A percentile compares a stretch with the other conserved stretches of the same genome.
Conservation (phyloP, 2,113 vertebrate genomes). For the Microcebus griseorufus region DNA sequence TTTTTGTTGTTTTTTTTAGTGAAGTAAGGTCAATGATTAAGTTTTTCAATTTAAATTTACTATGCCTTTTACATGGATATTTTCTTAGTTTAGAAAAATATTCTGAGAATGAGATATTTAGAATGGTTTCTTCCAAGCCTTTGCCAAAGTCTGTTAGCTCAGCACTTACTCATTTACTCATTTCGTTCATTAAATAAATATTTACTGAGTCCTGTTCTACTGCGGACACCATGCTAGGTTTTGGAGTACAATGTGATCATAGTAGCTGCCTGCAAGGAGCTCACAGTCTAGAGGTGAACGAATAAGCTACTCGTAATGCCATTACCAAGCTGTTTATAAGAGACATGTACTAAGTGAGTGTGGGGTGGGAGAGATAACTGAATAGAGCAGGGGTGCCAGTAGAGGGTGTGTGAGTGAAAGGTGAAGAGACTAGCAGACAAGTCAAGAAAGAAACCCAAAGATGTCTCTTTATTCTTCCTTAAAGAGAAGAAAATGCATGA, state of each 20-base stretch:
- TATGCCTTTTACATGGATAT: background rate
- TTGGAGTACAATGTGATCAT: background rate
- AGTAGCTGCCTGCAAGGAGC: background rate
- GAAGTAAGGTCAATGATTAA: background rate
- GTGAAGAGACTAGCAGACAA: background rate
- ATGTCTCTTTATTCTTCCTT: background rate
- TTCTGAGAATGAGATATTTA: background rate
- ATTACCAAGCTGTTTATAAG: background rate
- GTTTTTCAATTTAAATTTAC: background rate
- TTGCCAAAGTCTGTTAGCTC: background rate
- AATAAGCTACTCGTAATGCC: background rate
- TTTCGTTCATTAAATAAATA: background rate
- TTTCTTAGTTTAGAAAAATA: background rate
- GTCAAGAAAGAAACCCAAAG: background rate
- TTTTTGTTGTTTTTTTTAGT: background rate
- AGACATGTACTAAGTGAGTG: background rate
- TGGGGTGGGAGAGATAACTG: background rate
- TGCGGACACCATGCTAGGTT: background rate
- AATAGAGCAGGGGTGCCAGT: background rate
- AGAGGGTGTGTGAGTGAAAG: rapidly evolving
- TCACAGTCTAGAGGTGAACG: background rate
- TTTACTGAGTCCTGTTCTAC: background rate
- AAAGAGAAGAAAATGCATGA: background rate
- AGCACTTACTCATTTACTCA: background rate
- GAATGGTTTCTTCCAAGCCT: background rate